These are phyloP conservation scores for Rhopilema esculentum DNA, from an alignment of 30 jellyfish, hydroid and myxozoan genomes.

Conservation along the genomic window DNA sequence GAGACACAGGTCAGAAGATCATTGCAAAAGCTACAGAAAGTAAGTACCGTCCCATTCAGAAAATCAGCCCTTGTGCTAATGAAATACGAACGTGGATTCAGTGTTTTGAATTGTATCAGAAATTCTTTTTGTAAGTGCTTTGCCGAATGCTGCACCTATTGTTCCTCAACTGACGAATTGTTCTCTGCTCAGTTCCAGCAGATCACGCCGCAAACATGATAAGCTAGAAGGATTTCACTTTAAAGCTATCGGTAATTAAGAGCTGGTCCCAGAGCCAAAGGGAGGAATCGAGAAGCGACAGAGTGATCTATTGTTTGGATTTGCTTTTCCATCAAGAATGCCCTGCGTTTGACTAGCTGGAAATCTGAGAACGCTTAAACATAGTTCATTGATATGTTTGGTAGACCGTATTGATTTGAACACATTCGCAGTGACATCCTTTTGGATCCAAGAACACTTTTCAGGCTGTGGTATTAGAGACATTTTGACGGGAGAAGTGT, in stretches of 20 bases:
- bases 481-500: not conserved
- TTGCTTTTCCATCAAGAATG: slow-evolving; percentile 8
- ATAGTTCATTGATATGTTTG: not conserved
- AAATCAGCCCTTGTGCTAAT: not conserved
- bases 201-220: slow-evolving; percentile 36
- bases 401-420: not conserved
- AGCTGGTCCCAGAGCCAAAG: slow-evolving; percentile 30
- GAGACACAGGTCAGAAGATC: not conserved
- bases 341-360: slow-evolving; percentile 3
- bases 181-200: not conserved
- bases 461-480: not conserved
- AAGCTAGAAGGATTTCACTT: slow-evolving; percentile 36
- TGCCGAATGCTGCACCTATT: slow-evolving; percentile 22
- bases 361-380: not conserved
- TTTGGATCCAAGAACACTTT: not conserved
- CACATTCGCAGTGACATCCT: not conserved
- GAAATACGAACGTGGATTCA: slow-evolving; percentile 6
- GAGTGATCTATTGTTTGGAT: slow-evolving; percentile 37
- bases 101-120: slow-evolving; percentile 18
- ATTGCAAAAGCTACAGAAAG: not conserved
- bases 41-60: slow-evolving; percentile 10
- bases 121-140: slow-evolving; percentile 28
- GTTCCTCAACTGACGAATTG: not conserved
- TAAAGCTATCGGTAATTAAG: slow-evolving; percentile 30
- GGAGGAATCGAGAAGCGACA: slow-evolving; percentile 25